Base-by-base conservation (phyloP, 2,888 invertebrate genomes). In the Dasysyrphus tricinctus region DNA sequence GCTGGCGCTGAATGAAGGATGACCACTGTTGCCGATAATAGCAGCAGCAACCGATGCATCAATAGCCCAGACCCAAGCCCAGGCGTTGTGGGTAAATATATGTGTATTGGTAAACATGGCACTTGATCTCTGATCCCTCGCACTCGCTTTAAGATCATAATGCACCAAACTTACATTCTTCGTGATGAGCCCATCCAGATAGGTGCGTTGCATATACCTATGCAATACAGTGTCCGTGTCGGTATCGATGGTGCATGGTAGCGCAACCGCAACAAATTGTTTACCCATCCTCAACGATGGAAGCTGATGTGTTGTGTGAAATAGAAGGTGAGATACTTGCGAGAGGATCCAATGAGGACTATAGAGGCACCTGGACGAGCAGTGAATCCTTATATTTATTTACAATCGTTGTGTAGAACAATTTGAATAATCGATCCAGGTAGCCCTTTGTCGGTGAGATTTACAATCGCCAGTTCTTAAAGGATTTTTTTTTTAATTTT, bases 1-100 rank as follows among this genome's bases (percentile, higher is more conserved):
- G 89, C 91, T 90, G 92, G 91, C 91, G 90, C 88, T 82, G 79
- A 75, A 86, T 86, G 82, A 86, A 86, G 86, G 86, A 86, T 86
- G 70, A 86, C 86, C 86, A 79, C 78, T 82, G 82, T 79, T 70
- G 86, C 82, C 81, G 82, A 82, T 86, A 86, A 82, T 86, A 61
- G 67, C 77, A 69, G 72, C 78, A 56, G 44, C 54, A 82, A 63
- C 85, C 47, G 85, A 69, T 51, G 69, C 54, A 69, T 69, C 69
- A 51, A 54, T 67, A 49, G 67, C 67, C 49, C 73, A 57, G 14
- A 51, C 29, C 6, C 8, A 19, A 12, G 11, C 29, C 6, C 8
- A 19, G 16, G 11, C 32, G 0, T 32, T 9, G 6, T 2, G 2
- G 12, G 19, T 29, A 69, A 11, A 24, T 67, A 69, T 76, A 51